Evolutionary conservation across 2,888 invertebrate species (phyloP), one percentile per base, ranked within the genome.

Genomic region (Phyto melanocephala): DNA sequence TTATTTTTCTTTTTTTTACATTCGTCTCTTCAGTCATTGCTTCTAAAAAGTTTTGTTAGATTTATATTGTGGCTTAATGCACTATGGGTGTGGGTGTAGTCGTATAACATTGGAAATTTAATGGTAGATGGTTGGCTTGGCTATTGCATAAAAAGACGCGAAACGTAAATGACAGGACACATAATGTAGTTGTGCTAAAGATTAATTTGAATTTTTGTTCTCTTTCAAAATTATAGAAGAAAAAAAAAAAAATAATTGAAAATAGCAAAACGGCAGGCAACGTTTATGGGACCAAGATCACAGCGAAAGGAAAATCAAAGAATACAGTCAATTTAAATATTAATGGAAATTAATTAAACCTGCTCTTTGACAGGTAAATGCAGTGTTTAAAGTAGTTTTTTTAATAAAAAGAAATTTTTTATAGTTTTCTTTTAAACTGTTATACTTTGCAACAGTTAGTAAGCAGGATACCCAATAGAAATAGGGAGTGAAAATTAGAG

Each of bases 191-290:
- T 79, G 82, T 71, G 82, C 82, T 54, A 79, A 75, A 79, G 75
- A 82, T 79, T 79, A 79, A 82, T 82, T 82, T 82, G 79, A 82
- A 82, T 79, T 82, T 82, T 71, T n/a, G n/a, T n/a, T n/a, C n/a
- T 79, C 52, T 35, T 77, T 15, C 2, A n/a, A 22, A 56, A 28
- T 33, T 1, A 56, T 58, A 15, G 40, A n/a, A 40, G 8, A 5
- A 74, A 52, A 67, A 45, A 5, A 15, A 20, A 60, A 52, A 80
- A 58, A 24, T 17, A 62, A 20, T 3, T 28, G 28, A 6, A 28
- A 28, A 6, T 5, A 22, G 11, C 11, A 54, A 63, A 63, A 65
- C 20, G 13, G 8, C 58, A 28, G 52, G 60, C 35, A 42, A 47
- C 37, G 60, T 50, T 28, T 28, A 52, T 28, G 8, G 22, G 58